A percentile compares a stretch with the other conserved stretches of the same genome.
Evolutionary conservation across 2,113 vertebrate genomes (phyloP).

Genomic region (Octodon degus): DNA sequence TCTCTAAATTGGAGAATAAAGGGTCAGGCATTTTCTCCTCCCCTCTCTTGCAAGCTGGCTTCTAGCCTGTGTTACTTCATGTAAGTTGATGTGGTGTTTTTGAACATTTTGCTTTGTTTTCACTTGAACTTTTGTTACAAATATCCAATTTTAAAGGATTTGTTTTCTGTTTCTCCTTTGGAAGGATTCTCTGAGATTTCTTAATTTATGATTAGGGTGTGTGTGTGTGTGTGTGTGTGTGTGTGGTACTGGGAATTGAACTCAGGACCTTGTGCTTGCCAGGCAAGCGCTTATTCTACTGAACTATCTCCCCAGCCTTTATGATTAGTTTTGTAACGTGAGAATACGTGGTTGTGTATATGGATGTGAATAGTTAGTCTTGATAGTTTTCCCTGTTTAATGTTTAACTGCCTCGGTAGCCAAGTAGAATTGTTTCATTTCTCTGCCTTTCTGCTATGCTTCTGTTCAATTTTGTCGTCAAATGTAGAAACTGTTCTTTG

Average conservation of each 20-base stretch:
- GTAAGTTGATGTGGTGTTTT: not conserved
- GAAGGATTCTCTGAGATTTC: not conserved
- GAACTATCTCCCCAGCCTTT: too few species aligned
- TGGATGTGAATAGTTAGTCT: not conserved
- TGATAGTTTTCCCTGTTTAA: not conserved
- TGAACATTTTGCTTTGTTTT: conserved; percentile 17
- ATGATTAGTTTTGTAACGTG: not conserved
- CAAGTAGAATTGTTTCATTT: not conserved
- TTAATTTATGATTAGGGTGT: not conserved
- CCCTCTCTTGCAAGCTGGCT: not conserved
- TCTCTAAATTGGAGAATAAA: not conserved
- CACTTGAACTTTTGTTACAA: conserved; percentile 1
- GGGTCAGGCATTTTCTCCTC: not conserved
- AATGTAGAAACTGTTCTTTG: not conserved
- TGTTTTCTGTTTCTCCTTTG: not conserved
- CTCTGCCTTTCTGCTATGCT: not conserved
- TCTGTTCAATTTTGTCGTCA: conserved; percentile 37
- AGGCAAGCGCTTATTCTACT: too few species aligned
- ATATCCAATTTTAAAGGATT: conserved; percentile 21
- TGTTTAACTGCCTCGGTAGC: not conserved
- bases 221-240: too few species aligned
- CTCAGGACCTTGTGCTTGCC: too few species aligned
- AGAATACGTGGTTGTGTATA: not conserved
- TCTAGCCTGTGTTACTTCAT: conserved; percentile 27
- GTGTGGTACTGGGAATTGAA: too few species aligned